These are phyloP conservation scores for Elaeidobius kamerunicus DNA, from an alignment of 2,888 invertebrate genomes.

Conservation along the genomic window DNA sequence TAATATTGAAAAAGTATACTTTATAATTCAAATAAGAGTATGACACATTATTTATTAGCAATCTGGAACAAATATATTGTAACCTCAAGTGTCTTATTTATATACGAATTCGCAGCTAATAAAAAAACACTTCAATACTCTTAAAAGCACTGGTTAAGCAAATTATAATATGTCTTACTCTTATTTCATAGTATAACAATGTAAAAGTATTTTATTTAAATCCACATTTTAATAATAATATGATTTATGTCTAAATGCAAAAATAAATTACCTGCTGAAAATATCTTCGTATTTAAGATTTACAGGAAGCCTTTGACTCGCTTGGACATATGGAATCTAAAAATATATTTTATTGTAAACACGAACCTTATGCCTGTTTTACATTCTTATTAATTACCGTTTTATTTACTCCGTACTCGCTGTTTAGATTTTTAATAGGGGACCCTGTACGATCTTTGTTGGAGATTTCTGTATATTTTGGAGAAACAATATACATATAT, in stretches of 20 bases:
- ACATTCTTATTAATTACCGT: conserved; percentile 27
- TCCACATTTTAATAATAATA: conserved; percentile 12
- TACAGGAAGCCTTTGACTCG: conserved; percentile 31
- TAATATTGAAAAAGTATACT: conserved; percentile 7
- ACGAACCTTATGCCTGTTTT: conserved; percentile 28
- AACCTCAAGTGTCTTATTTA: too few relatives aligned
- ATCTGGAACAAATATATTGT: not conserved
- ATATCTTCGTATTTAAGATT: conserved; percentile 25
- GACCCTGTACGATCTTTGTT: conserved; percentile 1
- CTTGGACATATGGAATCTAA: conserved; percentile 32
- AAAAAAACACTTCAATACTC: too few relatives aligned
- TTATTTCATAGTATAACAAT: conserved; percentile 4
- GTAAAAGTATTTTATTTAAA: conserved; percentile 19
- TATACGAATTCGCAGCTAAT: too few relatives aligned
- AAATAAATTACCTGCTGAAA: conserved; percentile 27
- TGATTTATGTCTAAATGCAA: conserved; percentile 22
- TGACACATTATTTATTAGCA: conserved; percentile 3
- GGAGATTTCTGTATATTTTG: conserved; percentile 24
- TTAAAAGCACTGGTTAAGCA: too few relatives aligned
- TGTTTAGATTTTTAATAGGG: conserved; percentile 6
- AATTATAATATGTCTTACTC: conserved; percentile 11
- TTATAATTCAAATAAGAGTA: conserved; percentile 9
- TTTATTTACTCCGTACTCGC: conserved; percentile 19
- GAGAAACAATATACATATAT: conserved; percentile 14
- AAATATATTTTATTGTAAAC: conserved; percentile 33